Evolutionary conservation across 2,888 invertebrate genomes (phyloP).

Genomic region (Falcaria lacertinaria): DNA sequence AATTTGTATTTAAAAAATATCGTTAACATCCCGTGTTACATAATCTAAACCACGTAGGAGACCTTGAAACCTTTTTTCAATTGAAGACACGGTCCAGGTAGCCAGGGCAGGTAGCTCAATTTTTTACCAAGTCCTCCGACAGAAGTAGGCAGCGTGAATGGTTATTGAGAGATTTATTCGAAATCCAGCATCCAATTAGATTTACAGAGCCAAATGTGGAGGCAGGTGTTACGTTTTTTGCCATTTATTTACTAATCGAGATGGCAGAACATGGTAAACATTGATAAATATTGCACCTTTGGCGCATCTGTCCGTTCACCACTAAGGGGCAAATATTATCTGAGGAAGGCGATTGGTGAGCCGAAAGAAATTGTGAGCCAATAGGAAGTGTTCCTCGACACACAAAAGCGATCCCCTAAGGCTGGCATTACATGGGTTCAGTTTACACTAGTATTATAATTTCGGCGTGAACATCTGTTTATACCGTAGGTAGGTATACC

Average conservation of each 20-base stretch:
- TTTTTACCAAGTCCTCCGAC: too few relatives aligned
- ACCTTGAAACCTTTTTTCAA: too few relatives aligned
- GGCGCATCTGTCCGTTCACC: slow-evolving; percentile 51
- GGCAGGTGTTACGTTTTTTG: slow-evolving; percentile 45
- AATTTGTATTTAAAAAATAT: too few relatives aligned
- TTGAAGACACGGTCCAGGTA: too few relatives aligned
- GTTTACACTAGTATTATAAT: slow-evolving; percentile 11
- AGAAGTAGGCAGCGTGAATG: too few relatives aligned
- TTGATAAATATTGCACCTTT: slow-evolving; percentile 50
- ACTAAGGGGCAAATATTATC: slow-evolving; percentile 48
- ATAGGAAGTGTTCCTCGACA: slow-evolving; percentile 33
- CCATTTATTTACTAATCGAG: slow-evolving; percentile 27
- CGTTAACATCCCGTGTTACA: too few relatives aligned
- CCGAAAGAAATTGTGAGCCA: slow-evolving; percentile 37
- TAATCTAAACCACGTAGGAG: too few relatives aligned
- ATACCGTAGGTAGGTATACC: slow-evolving; percentile 8
- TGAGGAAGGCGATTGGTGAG: slow-evolving; percentile 47
- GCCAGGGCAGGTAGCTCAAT: too few relatives aligned
- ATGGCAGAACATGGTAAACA: slow-evolving; percentile 38
- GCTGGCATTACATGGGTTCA: slow-evolving; percentile 16
- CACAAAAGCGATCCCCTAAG: slow-evolving; percentile 48
- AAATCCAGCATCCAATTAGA: neutral
- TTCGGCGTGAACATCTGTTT: slow-evolving; percentile 5
- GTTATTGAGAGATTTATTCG: too few relatives aligned
- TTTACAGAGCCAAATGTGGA: neutral